Percentiles rank a stretch among this genome's conserved stretches.
phyloP scores from a whole-genome alignment of 2,113 vertebrate genomes.

The Dendrocopos noguchii region DNA sequence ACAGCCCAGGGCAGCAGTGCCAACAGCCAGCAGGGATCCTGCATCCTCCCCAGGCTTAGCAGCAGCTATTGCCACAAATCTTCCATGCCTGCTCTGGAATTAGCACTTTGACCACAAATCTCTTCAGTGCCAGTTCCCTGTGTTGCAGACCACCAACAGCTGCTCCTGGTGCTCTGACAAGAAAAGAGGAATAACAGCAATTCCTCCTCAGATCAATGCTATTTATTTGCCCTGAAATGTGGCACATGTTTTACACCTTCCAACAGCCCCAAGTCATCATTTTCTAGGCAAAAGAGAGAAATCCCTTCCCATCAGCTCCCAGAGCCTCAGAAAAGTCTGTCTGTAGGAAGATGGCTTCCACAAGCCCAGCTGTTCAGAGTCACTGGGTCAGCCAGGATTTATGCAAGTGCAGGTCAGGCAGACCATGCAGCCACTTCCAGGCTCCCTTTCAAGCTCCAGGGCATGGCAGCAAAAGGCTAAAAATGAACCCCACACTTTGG shows the following conservation, averaged over 20 bases:
- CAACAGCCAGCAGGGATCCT: rapidly evolving
- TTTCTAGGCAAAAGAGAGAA: slow-evolving; percentile 37
- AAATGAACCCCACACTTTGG: slow-evolving; percentile 45
- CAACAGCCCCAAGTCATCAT: neutral
- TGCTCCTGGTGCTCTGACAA: neutral
- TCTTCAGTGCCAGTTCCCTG: neutral
- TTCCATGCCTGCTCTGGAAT: neutral
- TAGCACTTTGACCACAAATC: neutral
- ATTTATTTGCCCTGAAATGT: neutral
- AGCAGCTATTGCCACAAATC: neutral
- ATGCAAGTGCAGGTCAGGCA: slow-evolving; percentile 35
- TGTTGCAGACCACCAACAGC: neutral
- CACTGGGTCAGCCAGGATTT: slow-evolving; percentile 34
- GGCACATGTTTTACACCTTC: slow-evolving; percentile 23
- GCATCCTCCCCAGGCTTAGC: neutral
- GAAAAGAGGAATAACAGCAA: neutral
- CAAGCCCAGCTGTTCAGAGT: slow-evolving; percentile 46
- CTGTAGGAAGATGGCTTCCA: neutral
- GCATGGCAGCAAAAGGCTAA: slow-evolving; percentile 22
- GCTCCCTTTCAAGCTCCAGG: slow-evolving; percentile 29
- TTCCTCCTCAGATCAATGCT: neutral
- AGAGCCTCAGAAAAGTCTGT: slow-evolving; percentile 2
- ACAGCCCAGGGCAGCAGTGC: neutral
- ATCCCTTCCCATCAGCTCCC: slow-evolving; percentile 55
- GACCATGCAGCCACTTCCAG: neutral